Evolutionary conservation across 2,113 vertebrate genomes (phyloP).

Genomic region (Syngnathus floridae): DNA sequence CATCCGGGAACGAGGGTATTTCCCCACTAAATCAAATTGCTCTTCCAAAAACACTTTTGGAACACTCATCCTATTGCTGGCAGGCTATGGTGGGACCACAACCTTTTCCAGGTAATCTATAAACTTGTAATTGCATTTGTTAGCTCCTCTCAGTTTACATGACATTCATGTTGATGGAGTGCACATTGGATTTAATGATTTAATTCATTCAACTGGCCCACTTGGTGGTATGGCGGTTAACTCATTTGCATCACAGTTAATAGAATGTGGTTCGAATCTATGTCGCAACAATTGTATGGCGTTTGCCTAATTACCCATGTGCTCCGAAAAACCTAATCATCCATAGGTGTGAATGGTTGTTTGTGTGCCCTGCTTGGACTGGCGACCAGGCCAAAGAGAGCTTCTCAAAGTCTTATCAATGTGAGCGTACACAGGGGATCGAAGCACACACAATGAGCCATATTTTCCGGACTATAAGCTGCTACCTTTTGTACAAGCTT

Average conservation of each 20-base stretch:
- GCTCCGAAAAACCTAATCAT: not conserved
- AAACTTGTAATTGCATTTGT: not conserved
- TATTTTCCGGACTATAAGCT: no score
- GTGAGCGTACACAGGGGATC: no score
- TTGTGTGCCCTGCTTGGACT: not conserved
- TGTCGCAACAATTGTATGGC: not conserved
- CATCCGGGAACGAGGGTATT: constrained; percentile 1
- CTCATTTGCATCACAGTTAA: not conserved
- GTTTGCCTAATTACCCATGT: not conserved
- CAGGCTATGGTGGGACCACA: not conserved
- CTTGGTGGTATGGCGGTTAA: not conserved
- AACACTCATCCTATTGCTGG: not conserved
- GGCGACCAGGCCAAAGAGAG: not conserved
- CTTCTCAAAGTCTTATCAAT: no score
- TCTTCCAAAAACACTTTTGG: not conserved
- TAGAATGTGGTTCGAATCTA: not conserved
- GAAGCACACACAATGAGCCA: not conserved
- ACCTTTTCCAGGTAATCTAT: not conserved
- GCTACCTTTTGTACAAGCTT: no score
- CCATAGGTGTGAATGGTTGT: not conserved
- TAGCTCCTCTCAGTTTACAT: not conserved
- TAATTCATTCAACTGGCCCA: not conserved
- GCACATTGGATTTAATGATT: not conserved
- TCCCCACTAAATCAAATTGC: not conserved
- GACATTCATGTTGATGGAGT: not conserved